A percentile compares a stretch with the other conserved stretches of the same genome.
Conservation (phyloP, 1,140 invertebrate genomes). For the Drosophila bocqueti region DNA sequence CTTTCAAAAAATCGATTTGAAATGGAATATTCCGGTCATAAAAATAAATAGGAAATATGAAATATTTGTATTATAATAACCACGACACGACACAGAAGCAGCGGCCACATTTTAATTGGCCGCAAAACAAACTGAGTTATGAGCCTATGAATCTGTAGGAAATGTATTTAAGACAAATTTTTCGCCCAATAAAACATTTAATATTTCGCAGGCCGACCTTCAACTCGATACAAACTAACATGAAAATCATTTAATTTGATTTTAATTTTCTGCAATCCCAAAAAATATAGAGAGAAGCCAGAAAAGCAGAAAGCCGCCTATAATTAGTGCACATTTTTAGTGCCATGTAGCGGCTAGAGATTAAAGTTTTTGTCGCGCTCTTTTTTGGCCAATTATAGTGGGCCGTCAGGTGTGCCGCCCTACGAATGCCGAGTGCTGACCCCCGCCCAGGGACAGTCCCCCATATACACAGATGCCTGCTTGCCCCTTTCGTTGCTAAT, state of each 20-base stretch:
- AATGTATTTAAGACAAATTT: not conserved
- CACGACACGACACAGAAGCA: not conserved
- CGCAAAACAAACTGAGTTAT: conserved; percentile 7
- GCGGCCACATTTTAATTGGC: not conserved
- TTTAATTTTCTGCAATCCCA: conserved; percentile 12
- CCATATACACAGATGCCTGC: not conserved
- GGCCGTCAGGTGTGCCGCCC: conserved; percentile 66
- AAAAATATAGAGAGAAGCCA: not conserved
- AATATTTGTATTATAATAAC: conserved; percentile 17
- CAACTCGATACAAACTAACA: conserved; percentile 20
- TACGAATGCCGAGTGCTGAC: conserved; percentile 60
- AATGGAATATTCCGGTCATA: not conserved
- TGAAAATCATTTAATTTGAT: not conserved
- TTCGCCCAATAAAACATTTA: conserved; percentile 25
- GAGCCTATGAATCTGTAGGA: conserved; percentile 7
- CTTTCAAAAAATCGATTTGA: not conserved
- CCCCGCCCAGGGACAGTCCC: conserved; percentile 58
- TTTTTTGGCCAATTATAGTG: conserved; percentile 40
- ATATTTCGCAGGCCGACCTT: conserved; percentile 5
- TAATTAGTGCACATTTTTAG: conserved; percentile 18
- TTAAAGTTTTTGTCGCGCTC: conserved; percentile 6
- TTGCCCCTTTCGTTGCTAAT: conserved; percentile 49
- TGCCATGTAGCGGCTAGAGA: conserved; percentile 7
- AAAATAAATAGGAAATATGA: conserved; percentile 16
- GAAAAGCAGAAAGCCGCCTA: not conserved